Evolutionary conservation across 2,797 vertebrate species (phyloP), one percentile per base, ranked within the genome.

Genomic region (Alosa sapidissima): DNA sequence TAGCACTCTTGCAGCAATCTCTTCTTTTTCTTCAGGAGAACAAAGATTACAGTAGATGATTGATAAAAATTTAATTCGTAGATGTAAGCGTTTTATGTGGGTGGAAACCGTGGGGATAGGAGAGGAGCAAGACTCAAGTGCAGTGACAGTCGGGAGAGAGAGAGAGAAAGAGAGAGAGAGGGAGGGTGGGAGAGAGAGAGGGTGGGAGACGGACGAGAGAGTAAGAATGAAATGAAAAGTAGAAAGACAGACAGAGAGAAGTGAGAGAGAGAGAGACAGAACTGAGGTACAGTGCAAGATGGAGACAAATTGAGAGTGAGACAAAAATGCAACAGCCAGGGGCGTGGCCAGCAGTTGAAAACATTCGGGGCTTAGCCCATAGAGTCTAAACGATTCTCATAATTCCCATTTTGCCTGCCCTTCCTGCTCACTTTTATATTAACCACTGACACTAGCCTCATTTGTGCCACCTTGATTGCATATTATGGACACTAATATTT

Each of bases 31-130:
- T 94, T 91, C 92, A 86, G 87, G 85, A 90, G 94, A 96, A 95
- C 95, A 96, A 95, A 96, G 95, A 94, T 94, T 94, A 93, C 93
- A 91, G 88, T 92, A 89, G 88, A 92, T 88, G 92, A 94, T 94
- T 96, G 94, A 95, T 95, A 94, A 94, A 95, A 95, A 92, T 94
- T 94, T 94, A 89, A 94, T 95, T 92, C 89, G 89, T 90, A 93
- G 93, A 93, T 93, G 84, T 91, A 72, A 82, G 87, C 94, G 94
- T 95, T 95, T 91, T 88, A 86, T 91, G 87, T 87, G 87, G 85
- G 87, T 84, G 82, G 28, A 68, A 68, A 21, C 2, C 84, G 85
- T 81, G 85, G 82, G 68, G 83, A 86, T 65, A 84, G 87, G 87
- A 85, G 68, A 68, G 9, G n/a, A 65, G 24, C n/a, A n/a, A 65